A percentile compares a stretch with the other conserved stretches of the same genome.
Conservation (phyloP, 2,113 vertebrate genomes). For the Chaetura pelagica region DNA sequence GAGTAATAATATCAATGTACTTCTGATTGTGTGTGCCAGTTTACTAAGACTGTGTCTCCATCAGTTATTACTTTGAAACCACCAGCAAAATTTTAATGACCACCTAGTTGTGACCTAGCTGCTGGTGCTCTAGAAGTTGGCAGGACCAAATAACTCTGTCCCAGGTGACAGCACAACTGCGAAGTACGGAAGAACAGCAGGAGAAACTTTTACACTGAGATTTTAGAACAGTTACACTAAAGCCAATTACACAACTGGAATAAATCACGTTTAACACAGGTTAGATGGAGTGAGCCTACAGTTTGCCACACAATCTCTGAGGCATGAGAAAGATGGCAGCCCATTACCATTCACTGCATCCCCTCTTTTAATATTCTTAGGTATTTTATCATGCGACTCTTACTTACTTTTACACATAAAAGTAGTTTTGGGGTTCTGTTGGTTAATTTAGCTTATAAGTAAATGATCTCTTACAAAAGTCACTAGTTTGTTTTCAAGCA, state of each 20-base stretch:
- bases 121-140: neutral
- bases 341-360: neutral
- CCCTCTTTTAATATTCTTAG: neutral
- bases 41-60: neutral
- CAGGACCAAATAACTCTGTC: neutral
- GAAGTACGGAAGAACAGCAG: neutral
- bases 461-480: neutral
- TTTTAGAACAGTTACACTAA: neutral
- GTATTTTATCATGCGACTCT: neutral
- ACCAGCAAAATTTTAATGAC: neutral
- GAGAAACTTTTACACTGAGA: neutral
- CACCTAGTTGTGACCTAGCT: neutral
- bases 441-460: neutral
- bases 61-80: neutral
- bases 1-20: neutral
- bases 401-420: neutral
- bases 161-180: neutral
- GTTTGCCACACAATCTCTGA: neutral
- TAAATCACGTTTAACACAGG: neutral
- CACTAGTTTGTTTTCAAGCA: neutral
- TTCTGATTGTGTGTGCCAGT: neutral
- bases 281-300: neutral
- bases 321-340: neutral
- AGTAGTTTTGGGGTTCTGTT: neutral
- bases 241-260: neutral